These are phyloP conservation scores for Aphrophora alni DNA, from an alignment of 2,888 invertebrate species.

Conservation along the genomic window DNA sequence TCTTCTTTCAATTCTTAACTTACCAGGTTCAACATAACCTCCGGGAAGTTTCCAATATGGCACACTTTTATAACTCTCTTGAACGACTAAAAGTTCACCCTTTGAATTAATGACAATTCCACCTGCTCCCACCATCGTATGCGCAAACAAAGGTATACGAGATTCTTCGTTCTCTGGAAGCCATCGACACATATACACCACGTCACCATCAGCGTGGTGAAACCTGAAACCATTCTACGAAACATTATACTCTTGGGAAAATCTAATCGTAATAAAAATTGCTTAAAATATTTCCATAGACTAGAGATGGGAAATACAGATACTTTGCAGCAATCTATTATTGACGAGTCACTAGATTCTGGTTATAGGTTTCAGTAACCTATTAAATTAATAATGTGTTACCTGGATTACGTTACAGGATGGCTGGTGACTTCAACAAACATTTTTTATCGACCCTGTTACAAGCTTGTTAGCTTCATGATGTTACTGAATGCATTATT, in stretches of 20 bases:
- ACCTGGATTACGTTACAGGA: no score
- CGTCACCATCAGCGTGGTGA: slow-evolving; percentile 82
- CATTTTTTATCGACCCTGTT: no score
- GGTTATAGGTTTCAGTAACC: no score
- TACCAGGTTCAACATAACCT: slow-evolving; percentile 87
- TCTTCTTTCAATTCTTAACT: slow-evolving; percentile 29
- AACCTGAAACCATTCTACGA: slow-evolving; percentile 79
- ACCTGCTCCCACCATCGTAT: slow-evolving; percentile 84
- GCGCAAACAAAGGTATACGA: slow-evolving; percentile 79
- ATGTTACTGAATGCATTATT: no score
- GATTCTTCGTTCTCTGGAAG: slow-evolving; percentile 66
- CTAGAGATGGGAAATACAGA: neutral
- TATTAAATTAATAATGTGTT: no score
- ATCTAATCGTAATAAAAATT: neutral
- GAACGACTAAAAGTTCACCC: slow-evolving; percentile 79
- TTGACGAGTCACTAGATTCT: no score
- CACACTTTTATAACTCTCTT: slow-evolving; percentile 69
- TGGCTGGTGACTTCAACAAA: no score
- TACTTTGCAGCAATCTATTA: no score
- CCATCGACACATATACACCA: slow-evolving; percentile 85
- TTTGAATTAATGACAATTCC: slow-evolving; percentile 82
- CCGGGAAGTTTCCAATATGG: slow-evolving; percentile 91
- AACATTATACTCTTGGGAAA: slow-evolving; percentile 7
- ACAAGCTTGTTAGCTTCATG: no score
- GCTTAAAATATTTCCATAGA: no score